Conservation (phyloP, 2,113 vertebrate genomes). For the Seriola rivoliana region DNA sequence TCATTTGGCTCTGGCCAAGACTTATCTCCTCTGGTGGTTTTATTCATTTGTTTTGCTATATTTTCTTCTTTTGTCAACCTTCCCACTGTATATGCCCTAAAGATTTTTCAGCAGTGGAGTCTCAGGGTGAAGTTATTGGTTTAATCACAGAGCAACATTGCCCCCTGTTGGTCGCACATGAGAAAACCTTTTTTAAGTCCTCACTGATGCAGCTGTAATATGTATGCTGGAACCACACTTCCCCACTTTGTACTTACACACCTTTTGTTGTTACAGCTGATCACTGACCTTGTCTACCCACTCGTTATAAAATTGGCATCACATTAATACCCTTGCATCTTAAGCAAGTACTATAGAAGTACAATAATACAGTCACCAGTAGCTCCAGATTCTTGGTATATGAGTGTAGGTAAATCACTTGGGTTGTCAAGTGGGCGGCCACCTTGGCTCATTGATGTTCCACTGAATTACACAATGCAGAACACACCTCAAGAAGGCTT, state of each 20-base stretch:
- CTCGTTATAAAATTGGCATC: slow-evolving; percentile 18
- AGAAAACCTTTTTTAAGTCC: slow-evolving; percentile 25
- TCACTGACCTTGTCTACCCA: slow-evolving; percentile 56
- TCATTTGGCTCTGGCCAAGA: slow-evolving; percentile 68
- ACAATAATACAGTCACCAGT: not conserved
- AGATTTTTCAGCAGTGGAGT: slow-evolving; percentile 41
- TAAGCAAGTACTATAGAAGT: slow-evolving; percentile 1
- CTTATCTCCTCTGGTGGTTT: slow-evolving; percentile 75
- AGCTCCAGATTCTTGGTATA: not conserved
- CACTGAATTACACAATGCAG: slow-evolving; percentile 26
- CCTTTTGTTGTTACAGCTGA: slow-evolving; percentile 23
- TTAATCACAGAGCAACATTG: slow-evolving; percentile 81
- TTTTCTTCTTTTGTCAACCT: slow-evolving; percentile 69
- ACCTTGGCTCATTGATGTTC: not conserved
- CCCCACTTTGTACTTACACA: slow-evolving; percentile 1
- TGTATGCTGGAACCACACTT: slow-evolving; percentile 35
- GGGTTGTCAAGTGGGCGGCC: not conserved
- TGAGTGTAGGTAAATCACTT: slow-evolving; percentile 1
- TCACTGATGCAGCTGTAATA: slow-evolving; percentile 10
- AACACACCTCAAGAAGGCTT: slow-evolving; percentile 1
- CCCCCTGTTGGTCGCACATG: slow-evolving; percentile 80
- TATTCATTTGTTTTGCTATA: slow-evolving; percentile 76
- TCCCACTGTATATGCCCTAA: slow-evolving; percentile 58
- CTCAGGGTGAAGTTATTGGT: slow-evolving; percentile 20
- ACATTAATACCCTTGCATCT: slow-evolving; percentile 24